Conservation (phyloP, 1,140 invertebrate genomes). For the Anoplolepis gracilipes region DNA sequence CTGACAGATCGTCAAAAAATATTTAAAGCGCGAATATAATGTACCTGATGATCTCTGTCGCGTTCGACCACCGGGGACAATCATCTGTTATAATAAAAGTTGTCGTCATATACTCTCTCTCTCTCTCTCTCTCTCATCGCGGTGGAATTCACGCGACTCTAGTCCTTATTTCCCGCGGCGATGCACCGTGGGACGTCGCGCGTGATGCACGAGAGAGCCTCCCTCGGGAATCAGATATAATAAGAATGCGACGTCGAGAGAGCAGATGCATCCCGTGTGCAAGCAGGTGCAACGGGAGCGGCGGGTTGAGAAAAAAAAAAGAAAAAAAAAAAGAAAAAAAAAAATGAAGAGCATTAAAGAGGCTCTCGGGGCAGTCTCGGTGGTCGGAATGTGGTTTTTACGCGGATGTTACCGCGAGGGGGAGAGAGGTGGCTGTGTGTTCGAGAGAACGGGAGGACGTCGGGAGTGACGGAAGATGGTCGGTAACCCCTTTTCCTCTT, state of each 20-base stretch:
- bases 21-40: not conserved
- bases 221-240: conserved; percentile 44
- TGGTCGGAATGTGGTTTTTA: conserved; percentile 75
- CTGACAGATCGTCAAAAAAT: not conserved
- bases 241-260: conserved; percentile 36
- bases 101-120: not conserved
- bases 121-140: conserved; percentile 6
- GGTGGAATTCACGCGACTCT: conserved; percentile 1
- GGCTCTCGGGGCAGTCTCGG: conserved; percentile 46
- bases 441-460: not conserved
- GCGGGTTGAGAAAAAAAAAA: conserved; percentile 50
- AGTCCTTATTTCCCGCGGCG: not conserved
- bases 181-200: not conserved
- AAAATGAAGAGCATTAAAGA: conserved; percentile 51
- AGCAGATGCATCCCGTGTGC: conserved; percentile 45
- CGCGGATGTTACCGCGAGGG: conserved; percentile 62
- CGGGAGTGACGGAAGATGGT: not conserved
- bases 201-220: not conserved
- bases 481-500: conserved; percentile 6
- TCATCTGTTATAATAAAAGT: not conserved
- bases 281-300: conserved; percentile 65
- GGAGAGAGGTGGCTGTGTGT: not conserved
- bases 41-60: not conserved
- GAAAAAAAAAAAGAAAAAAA: too few relatives aligned
- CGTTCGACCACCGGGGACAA: not conserved